These are phyloP conservation scores for Mastacembelus armatus DNA, from an alignment of 2,797 vertebrate genomes.

Conservation along the genomic window DNA sequence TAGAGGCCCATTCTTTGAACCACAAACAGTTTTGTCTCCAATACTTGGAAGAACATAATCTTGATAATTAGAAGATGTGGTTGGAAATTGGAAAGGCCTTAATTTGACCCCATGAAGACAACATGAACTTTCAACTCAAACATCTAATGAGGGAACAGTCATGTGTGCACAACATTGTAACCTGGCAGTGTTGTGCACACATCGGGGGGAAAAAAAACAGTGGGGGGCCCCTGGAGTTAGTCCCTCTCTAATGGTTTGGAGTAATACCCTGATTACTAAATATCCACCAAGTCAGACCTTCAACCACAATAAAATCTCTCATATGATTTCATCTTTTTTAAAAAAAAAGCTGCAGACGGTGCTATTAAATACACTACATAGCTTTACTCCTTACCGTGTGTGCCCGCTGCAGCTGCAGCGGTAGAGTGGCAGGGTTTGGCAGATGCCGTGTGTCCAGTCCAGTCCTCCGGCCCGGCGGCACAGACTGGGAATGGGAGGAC, in stretches of 20 bases:
- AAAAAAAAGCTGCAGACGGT: slow-evolving; percentile 9
- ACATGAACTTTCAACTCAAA: slow-evolving; percentile 72
- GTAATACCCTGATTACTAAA: slow-evolving; percentile 63
- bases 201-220: slow-evolving; percentile 45
- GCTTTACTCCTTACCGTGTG: slow-evolving; percentile 76
- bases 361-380: background rate
- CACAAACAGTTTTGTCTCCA: slow-evolving; percentile 26
- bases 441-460: slow-evolving; percentile 81
- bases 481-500: slow-evolving; percentile 84
- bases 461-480: slow-evolving; percentile 81
- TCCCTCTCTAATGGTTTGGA: slow-evolving; percentile 36
- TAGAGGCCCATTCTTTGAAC: slow-evolving; percentile 48
- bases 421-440: slow-evolving; percentile 77
- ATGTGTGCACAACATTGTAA: slow-evolving; percentile 60
- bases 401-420: slow-evolving; percentile 83
- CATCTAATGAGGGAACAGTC: slow-evolving; percentile 68
- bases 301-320: slow-evolving; percentile 2
- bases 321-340: background rate
- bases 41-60: slow-evolving; percentile 49
- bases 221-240: slow-evolving; percentile 39
- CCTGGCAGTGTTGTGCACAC: slow-evolving; percentile 52
- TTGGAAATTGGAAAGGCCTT: slow-evolving; percentile 40
- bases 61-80: slow-evolving; percentile 68
- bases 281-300: slow-evolving; percentile 24
- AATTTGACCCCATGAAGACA: slow-evolving; percentile 40